Evolutionary conservation across 2,797 vertebrate species (phyloP), one percentile per base, ranked within the genome.

Genomic region (Melanotaenia maccullochi): DNA sequence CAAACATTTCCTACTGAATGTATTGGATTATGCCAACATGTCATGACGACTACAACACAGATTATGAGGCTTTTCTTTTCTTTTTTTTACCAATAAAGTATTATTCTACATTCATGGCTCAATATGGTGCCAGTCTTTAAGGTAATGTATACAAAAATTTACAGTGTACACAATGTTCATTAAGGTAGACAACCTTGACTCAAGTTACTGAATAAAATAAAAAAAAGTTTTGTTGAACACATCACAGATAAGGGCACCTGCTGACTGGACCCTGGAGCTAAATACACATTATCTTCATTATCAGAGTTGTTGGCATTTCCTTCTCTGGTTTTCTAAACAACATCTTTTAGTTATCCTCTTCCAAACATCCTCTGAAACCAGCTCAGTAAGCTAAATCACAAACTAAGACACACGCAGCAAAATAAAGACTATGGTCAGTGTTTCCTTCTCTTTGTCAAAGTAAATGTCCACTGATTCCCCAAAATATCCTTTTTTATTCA

Each of bases 21-120:
- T 40, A 73, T 64, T 56, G 7, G 24, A 65, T 76, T 47, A 76
- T 52, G 76, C 66, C 68, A 54, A 82, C 69, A 87, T 77, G 62
- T 86, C 82, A 78, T 77, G 79, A 90, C 75, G 59, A 82, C 70
- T n/a, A 90, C 86, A 82, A 70, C 76, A 87, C 83, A 82, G 79
- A 73, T 78, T 73, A 83, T 51, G 56, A 68, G 66, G 73, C 55
- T 54, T 71, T 85, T 44, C 42, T 44, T 20, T 8, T 18, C 6
- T 20, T 8, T 47, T 47, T 47, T 63, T 42, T 82, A 69, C 78
- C 79, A 66, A 66, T 80, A 82, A 62, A 78, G 71, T 79, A 71
- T 76, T 67, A 73, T 82, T 87, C 82, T 87, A 90, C 88, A 91
- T 90, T 88, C 85, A 89, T 64, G 87, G 90, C 89, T 81, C 78